Conservation (phyloP, 2,888 invertebrate species). For the Caenorhabditis sp. region DNA sequence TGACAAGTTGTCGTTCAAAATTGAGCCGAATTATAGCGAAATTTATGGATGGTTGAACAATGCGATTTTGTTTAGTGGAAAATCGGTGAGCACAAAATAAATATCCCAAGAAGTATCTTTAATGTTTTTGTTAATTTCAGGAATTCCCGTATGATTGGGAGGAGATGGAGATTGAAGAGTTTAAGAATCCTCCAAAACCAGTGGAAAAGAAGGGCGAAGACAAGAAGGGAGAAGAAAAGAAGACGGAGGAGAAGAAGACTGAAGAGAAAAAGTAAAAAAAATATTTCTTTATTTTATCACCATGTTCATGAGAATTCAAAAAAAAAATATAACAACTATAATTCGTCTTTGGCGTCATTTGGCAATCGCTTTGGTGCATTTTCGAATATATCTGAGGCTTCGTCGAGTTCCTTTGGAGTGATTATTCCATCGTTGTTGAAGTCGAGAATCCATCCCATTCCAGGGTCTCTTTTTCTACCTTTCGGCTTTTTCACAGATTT, state of each 20-base stretch:
- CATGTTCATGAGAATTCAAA: too few relatives aligned
- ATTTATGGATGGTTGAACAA: slow-evolving; percentile 45
- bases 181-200: slow-evolving; percentile 37
- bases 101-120: too few relatives aligned
- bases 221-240: background rate
- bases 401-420: slow-evolving; percentile 25
- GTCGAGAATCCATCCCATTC: slow-evolving; percentile 70
- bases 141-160: slow-evolving; percentile 59
- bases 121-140: too few relatives aligned
- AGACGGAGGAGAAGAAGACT: background rate
- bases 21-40: slow-evolving; percentile 47
- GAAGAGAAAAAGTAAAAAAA: background rate
- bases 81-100: too few relatives aligned
- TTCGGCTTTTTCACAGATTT: slow-evolving; percentile 38
- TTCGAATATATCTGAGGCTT: slow-evolving; percentile 48
- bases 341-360: slow-evolving; percentile 24
- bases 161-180: slow-evolving; percentile 33
- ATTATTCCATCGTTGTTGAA: slow-evolving; percentile 71
- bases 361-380: slow-evolving; percentile 25
- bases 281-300: too few relatives aligned
- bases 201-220: background rate
- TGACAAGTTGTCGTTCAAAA: slow-evolving; percentile 49
- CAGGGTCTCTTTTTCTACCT: slow-evolving; percentile 66
- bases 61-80: slow-evolving; percentile 40
- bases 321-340: slow-evolving; percentile 12